Evolutionary conservation across 2,113 vertebrate genomes (phyloP).

Genomic region (Centropus bengalensis): DNA sequence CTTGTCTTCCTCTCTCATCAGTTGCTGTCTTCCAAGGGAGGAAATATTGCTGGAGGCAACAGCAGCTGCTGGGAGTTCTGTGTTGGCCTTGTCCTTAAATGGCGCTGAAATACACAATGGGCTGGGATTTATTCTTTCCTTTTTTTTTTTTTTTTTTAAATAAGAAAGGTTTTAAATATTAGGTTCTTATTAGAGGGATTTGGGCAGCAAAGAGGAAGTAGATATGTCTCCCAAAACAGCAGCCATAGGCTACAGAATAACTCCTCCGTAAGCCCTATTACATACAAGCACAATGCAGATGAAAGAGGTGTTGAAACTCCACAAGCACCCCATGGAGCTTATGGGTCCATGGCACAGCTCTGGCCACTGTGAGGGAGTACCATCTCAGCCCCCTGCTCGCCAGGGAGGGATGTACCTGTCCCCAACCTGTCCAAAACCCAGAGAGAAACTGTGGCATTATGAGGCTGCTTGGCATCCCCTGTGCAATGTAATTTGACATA

Average conservation of each 20-base stretch:
- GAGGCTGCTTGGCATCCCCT: background rate
- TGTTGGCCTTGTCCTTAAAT: background rate
- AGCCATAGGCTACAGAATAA: background rate
- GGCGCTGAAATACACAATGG: background rate
- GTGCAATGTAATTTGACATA: background rate
- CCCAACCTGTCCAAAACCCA: background rate
- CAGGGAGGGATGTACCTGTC: fast-evolving
- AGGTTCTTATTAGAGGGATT: background rate
- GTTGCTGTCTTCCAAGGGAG: background rate
- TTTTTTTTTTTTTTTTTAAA: background rate
- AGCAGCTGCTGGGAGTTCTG: slow-evolving; percentile 45
- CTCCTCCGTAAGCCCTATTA: background rate
- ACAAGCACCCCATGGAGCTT: background rate
- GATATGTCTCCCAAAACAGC: background rate
- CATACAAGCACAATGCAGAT: background rate
- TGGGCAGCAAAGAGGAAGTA: background rate
- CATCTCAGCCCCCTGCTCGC: fast-evolving
- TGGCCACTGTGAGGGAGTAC: fast-evolving
- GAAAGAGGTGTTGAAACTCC: background rate
- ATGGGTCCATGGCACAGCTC: background rate
- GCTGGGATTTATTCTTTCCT: background rate
- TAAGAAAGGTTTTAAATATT: background rate
- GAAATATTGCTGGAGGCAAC: background rate
- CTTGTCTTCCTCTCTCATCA: background rate
- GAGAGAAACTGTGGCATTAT: background rate